Base-by-base conservation (phyloP, 2,888 invertebrate species). In the Macroteleia sp. region DNA sequence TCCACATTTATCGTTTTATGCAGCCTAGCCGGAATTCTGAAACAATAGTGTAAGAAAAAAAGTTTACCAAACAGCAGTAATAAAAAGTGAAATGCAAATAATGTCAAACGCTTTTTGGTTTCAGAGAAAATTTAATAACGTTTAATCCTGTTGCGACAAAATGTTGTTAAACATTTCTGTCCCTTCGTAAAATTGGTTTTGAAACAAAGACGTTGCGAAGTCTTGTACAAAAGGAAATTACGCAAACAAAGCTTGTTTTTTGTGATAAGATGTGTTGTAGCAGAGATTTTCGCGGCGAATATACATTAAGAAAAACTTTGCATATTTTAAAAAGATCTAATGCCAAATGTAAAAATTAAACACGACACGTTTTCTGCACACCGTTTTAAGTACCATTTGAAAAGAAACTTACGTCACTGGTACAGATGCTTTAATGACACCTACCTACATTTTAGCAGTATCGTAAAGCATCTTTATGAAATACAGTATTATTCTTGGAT, bases 341-440 rank as follows among this genome's bases (percentile, higher is more conserved):
- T 32, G 48, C n/a, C 16, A 41, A 48, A 48, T 17, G 36, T 57
- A 48, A 67, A 57, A 56, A 59, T 69, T 69, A 39, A 50, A 42
- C 17, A 39, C 22, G 48, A 32, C 50, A 41, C 22, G 59, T 22
- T 59, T 25, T 25, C 32, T 59, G 41, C 42, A 59, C 39, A 50
- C 19, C 20, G 39, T 59, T 46, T 59, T 41, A 52, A 69, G 69
- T 59, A 12, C 5, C 34, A 59, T 48, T 59, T 59, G 70, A 42
- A 67, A 70, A 52, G 52, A 70, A 52, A 17, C 36, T 70, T 70
- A 54, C 36, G 44, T 61, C 52, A 70, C 52, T 25, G 39, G 52
- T 54, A 61, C 52, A 36, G 46, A 61, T 61, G 61, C 30, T 54
- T 61, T 62, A 71, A 71, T 71, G 54, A 71, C 52, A 70, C 70